phyloP scores from a whole-genome alignment of 2,113 vertebrate genomes.

The Sinosuthora webbiana region DNA sequence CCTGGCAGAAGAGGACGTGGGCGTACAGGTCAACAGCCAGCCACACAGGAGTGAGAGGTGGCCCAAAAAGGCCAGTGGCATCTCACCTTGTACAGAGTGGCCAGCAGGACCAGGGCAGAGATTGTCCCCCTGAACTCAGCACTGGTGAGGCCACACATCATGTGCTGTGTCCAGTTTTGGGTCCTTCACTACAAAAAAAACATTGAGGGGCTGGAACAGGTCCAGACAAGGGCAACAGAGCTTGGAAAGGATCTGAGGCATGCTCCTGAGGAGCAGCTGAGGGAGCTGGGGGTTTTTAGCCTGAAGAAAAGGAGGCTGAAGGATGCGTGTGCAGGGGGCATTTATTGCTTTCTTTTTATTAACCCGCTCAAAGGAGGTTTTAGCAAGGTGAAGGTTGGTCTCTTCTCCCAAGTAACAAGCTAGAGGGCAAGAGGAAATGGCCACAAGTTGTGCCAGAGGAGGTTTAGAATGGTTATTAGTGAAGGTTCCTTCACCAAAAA shows the following conservation, averaged over 20 bases:
- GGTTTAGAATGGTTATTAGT: not conserved
- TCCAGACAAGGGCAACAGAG: not conserved
- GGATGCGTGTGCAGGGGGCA: accelerated
- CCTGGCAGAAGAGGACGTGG: not conserved
- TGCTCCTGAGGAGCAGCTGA: not conserved
- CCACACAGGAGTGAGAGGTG: not conserved
- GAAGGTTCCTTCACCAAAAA: not conserved
- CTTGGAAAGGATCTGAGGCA: not conserved
- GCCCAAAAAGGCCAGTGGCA: not conserved
- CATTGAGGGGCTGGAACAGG: not conserved
- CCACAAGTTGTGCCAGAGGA: not conserved
- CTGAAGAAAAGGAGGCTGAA: not conserved
- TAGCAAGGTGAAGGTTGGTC: not conserved
- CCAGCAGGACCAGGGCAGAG: not conserved
- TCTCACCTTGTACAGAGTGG: not conserved
- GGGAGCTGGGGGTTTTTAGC: not conserved
- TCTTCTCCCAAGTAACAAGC: not conserved
- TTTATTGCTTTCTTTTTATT: not conserved
- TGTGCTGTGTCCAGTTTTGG: not conserved
- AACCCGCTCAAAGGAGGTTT: accelerated
- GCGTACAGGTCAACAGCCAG: accelerated
- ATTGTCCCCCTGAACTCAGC: no score
- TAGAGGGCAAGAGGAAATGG: not conserved
- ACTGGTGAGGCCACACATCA: accelerated
- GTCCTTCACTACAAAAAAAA: not conserved